These are phyloP conservation scores for Salmo trutta DNA, from an alignment of 2,797 vertebrate genomes.

Conservation along the genomic window DNA sequence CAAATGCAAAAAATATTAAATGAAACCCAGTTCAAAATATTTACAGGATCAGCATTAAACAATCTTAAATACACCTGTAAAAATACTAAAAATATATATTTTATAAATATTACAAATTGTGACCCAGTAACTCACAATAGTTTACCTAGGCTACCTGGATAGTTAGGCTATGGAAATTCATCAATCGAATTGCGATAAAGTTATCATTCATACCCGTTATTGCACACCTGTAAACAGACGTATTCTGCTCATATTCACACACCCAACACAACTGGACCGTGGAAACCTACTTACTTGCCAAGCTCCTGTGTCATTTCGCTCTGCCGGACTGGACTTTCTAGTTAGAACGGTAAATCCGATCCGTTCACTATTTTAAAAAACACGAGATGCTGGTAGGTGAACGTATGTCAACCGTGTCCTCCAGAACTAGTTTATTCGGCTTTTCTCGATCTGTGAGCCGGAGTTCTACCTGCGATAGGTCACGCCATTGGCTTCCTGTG, in stretches of 20 bases:
- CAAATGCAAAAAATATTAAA: too few relatives aligned
- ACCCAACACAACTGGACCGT: conserved; percentile 6
- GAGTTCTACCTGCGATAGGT: conserved; percentile 41
- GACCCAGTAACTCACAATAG: too few relatives aligned
- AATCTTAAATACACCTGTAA: too few relatives aligned
- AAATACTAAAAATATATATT: not conserved
- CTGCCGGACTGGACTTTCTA: conserved; percentile 82
- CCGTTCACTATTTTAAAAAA: conserved; percentile 51
- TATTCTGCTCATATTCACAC: too few relatives aligned
- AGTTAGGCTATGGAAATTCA: too few relatives aligned
- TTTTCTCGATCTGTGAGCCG: conserved; percentile 74
- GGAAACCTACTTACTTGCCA: conserved; percentile 76
- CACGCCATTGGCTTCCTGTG: conserved; percentile 33
- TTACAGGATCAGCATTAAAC: too few relatives aligned
- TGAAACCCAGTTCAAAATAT: too few relatives aligned
- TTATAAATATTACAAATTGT: too few relatives aligned
- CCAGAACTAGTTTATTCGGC: conserved; percentile 75
- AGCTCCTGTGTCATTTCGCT: conserved; percentile 83
- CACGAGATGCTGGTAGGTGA: conserved; percentile 17
- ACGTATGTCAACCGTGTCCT: conserved; percentile 9
- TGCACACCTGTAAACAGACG: too few relatives aligned
- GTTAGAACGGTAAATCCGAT: conserved; percentile 73
- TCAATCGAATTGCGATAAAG: too few relatives aligned
- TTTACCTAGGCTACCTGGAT: not conserved
- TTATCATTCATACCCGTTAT: not conserved